Evolutionary conservation across 2,888 invertebrate species (phyloP).

Genomic region (Tryphoninae sp.): DNA sequence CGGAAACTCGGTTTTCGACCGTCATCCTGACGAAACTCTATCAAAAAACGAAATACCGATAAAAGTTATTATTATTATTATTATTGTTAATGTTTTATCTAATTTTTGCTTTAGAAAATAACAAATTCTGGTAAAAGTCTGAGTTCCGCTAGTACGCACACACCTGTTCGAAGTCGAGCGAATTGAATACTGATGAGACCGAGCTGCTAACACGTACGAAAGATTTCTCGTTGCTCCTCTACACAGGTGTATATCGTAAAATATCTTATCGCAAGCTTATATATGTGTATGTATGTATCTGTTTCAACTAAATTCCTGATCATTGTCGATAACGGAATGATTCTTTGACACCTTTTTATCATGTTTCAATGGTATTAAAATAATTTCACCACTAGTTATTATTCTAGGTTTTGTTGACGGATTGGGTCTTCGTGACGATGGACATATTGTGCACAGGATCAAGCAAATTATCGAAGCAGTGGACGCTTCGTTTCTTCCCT

Average conservation of each 20-base stretch:
- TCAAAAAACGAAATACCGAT: no score
- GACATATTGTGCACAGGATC: no score
- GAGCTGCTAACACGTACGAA: constrained; percentile 1
- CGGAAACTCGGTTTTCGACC: constrained; percentile 1
- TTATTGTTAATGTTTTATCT: neutral
- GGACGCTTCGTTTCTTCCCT: constrained; percentile 27
- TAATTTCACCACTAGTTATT: no score
- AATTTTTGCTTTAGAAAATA: neutral
- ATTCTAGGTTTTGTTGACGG: neutral
- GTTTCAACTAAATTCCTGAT: constrained; percentile 1
- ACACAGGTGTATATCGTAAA: constrained; percentile 1
- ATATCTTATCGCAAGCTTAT: constrained; percentile 52
- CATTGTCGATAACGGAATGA: constrained; percentile 35
- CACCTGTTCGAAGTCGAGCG: constrained; percentile 18
- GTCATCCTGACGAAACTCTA: constrained; percentile 16
- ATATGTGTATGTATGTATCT: neutral
- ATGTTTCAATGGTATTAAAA: neutral
- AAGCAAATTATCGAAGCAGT: constrained; percentile 20
- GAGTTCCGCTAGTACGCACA: neutral
- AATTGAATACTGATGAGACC: constrained; percentile 22
- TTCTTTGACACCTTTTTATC: constrained; percentile 41
- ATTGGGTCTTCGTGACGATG: neutral
- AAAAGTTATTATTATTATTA: no score
- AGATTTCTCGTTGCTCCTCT: neutral
- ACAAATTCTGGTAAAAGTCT: neutral